Percentiles rank a stretch among this genome's conserved stretches.
phyloP scores from a whole-genome alignment of 2,113 vertebrate genomes.

The Castor canadensis region DNA sequence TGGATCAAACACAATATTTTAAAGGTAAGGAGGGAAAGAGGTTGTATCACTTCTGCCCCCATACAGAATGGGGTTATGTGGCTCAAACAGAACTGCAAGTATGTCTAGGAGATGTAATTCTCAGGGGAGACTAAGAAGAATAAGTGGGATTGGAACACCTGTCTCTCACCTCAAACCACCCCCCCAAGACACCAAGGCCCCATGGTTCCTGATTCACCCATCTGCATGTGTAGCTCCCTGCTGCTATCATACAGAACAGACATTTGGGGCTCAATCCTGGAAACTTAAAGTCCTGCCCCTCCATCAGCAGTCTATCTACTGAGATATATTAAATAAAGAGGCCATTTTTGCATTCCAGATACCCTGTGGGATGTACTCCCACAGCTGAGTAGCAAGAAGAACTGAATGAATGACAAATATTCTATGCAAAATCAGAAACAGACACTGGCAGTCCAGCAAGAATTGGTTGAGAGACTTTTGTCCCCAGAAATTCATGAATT shows the following conservation, averaged over 20 bases:
- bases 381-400: not conserved
- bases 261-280: not conserved
- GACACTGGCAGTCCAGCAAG: too few relatives aligned
- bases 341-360: too few relatives aligned
- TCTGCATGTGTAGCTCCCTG: not conserved
- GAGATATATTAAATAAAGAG: not conserved
- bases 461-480: not conserved
- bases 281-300: not conserved
- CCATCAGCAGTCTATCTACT: not conserved
- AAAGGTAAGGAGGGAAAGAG: too few relatives aligned
- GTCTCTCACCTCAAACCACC: not conserved
- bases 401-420: too few relatives aligned
- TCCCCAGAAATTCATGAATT: not conserved
- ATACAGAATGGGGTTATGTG: not conserved
- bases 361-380: not conserved
- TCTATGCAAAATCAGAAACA: not conserved
- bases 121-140: not conserved
- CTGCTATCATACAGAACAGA: not conserved
- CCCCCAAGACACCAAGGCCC: not conserved
- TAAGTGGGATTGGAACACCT: rapidly evolving
- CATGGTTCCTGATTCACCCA: not conserved
- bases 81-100: not conserved
- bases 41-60: not conserved
- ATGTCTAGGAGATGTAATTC: not conserved
- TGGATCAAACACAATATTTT: not conserved